Percentiles rank a stretch among this genome's conserved stretches.
These are phyloP conservation scores for Prunella strophiata DNA, from an alignment of 2,797 vertebrate genomes.

Conservation along the genomic window DNA sequence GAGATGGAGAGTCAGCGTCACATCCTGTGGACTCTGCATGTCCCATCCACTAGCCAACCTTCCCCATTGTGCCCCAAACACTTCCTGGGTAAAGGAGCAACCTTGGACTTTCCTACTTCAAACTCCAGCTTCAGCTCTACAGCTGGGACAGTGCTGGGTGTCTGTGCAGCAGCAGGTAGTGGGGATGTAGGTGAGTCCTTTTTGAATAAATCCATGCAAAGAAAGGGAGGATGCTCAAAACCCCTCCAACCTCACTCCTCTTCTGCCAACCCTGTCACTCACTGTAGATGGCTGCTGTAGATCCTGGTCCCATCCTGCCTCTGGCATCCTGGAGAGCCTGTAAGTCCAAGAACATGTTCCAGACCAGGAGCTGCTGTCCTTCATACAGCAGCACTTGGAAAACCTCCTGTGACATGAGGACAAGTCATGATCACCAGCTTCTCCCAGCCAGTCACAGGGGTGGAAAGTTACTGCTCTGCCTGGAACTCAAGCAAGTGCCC, in stretches of 20 bases:
- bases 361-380: neutral
- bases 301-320: neutral
- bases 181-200: neutral
- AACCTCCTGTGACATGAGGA: neutral
- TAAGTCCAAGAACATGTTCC: neutral
- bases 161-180: neutral
- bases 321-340: rapidly evolving
- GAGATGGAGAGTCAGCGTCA: neutral
- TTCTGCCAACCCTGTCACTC: neutral
- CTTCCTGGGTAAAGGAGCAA: neutral
- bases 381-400: neutral
- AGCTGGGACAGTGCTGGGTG: neutral
- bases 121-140: neutral
- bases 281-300: neutral
- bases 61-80: rapidly evolving
- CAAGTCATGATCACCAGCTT: neutral
- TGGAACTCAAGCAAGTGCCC: neutral
- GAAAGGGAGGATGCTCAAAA: neutral
- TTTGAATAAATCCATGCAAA: neutral
- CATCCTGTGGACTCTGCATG: neutral
- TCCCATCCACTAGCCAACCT: rapidly evolving
- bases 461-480: neutral
- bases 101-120: neutral
- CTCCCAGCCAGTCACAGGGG: neutral
- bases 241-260: neutral